These are phyloP conservation scores for Graphium colonna DNA, from an alignment of 2,888 invertebrate species.

Conservation along the genomic window DNA sequence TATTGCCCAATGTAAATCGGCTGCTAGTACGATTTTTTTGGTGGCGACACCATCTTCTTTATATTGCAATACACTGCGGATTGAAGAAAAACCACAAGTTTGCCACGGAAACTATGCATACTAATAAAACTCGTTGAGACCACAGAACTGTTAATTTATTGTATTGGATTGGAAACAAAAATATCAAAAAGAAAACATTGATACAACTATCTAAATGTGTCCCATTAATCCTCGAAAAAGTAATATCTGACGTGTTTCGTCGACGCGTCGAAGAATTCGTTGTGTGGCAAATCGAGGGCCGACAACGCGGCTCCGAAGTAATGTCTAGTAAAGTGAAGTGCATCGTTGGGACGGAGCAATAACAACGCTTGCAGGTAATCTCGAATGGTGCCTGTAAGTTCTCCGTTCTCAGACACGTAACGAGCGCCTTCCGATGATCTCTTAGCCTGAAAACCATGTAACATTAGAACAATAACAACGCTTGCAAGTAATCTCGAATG, in stretches of 20 bases:
- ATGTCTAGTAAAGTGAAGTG: constrained; percentile 76
- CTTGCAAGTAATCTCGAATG: constrained; percentile 81
- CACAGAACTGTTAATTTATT: no score
- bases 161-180: no score
- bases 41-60: no score
- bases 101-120: no score
- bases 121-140: no score
- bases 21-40: no score
- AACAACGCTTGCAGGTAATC: constrained; percentile 82
- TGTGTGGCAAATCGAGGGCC: constrained; percentile 68
- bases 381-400: constrained; percentile 75
- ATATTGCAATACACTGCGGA: no score
- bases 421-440: constrained; percentile 73
- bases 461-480: constrained; percentile 61
- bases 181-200: no score
- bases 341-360: constrained; percentile 77
- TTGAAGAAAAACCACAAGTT: no score
- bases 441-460: constrained; percentile 48
- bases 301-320: constrained; percentile 75
- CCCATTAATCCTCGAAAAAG: constrained; percentile 59
- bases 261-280: constrained; percentile 68
- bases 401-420: constrained; percentile 80
- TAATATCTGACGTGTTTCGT: constrained; percentile 64
- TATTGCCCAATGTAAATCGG: no score
- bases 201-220: no score